phyloP scores from a whole-genome alignment of 2,797 vertebrate species.

The Gallinago stenura region DNA sequence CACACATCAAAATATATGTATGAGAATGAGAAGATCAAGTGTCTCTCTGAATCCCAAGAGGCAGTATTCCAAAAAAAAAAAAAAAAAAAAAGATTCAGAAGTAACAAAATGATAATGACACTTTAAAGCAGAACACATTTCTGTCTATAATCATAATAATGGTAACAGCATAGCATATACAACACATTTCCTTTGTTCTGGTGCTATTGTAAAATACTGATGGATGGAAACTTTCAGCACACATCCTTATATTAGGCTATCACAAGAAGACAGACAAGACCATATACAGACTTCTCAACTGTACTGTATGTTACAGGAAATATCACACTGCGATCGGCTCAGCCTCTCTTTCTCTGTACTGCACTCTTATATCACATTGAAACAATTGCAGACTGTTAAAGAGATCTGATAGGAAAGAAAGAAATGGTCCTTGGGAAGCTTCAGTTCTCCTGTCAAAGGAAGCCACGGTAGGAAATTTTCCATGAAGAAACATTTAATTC shows the following conservation, averaged over 20 bases:
- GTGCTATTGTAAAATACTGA: not conserved
- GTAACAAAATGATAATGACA: not conserved
- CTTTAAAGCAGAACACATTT: not conserved
- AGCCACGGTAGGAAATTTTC: not conserved
- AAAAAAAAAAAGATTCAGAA: not conserved
- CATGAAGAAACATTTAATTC: not conserved
- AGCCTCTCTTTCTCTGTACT: not conserved
- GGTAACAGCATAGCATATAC: not conserved
- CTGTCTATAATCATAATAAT: not conserved
- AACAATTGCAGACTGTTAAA: not conserved
- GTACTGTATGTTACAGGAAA: not conserved
- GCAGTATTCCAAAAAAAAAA: not conserved
- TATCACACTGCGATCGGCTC: not conserved
- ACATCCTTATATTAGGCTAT: not conserved
- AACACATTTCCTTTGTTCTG: not conserved
- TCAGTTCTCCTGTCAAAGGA: not conserved
- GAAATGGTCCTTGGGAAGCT: not conserved
- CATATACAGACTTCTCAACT: not conserved
- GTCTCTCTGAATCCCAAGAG: not conserved
- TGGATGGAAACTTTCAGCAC: not conserved
- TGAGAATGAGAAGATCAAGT: not conserved
- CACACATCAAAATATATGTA: not conserved
- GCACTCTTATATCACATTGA: not conserved
- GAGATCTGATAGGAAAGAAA: not conserved
- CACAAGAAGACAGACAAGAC: not conserved